Evolutionary conservation across 2,888 invertebrate genomes (phyloP).

Genomic region (Pandemis corylana): DNA sequence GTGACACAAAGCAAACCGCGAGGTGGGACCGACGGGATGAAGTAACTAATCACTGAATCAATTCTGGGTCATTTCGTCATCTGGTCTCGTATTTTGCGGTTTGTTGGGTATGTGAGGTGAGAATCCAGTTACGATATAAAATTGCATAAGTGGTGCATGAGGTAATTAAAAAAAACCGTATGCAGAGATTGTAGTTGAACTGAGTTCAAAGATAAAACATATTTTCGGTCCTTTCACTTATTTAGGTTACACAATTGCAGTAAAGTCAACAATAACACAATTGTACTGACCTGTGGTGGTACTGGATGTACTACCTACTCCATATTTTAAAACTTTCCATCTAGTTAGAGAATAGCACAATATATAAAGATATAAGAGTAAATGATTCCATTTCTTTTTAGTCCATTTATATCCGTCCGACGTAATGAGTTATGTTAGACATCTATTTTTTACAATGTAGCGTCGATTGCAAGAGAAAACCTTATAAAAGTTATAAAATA

Average conservation of each 20-base stretch:
- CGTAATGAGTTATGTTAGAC: slow-evolving; percentile 21
- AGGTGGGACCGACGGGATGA: slow-evolving; percentile 26
- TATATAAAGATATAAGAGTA: not conserved
- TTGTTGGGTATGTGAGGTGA: slow-evolving; percentile 28
- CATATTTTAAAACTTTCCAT: not conserved
- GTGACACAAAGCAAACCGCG: slow-evolving; percentile 26
- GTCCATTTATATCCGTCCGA: not conserved
- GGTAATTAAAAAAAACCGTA: slow-evolving; percentile 30
- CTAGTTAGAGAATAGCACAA: not conserved
- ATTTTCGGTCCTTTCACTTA: not conserved
- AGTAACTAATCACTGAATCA: slow-evolving; percentile 37
- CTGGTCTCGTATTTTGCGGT: slow-evolving; percentile 39
- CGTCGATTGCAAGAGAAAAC: slow-evolving; percentile 24
- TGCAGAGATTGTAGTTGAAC: slow-evolving; percentile 13
- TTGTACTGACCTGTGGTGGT: not conserved
- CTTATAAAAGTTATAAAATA: slow-evolving; percentile 29
- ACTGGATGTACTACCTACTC: too few species aligned
- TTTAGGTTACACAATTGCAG: not conserved
- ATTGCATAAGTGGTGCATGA: slow-evolving; percentile 36
- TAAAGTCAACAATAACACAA: not conserved
- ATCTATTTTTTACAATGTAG: slow-evolving; percentile 5
- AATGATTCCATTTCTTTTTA: not conserved
- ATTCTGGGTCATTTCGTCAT: slow-evolving; percentile 36
- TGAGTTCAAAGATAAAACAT: not conserved
- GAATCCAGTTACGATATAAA: slow-evolving; percentile 30